Conservation (phyloP, 2,888 invertebrate species). For the Melanostoma scalare region DNA sequence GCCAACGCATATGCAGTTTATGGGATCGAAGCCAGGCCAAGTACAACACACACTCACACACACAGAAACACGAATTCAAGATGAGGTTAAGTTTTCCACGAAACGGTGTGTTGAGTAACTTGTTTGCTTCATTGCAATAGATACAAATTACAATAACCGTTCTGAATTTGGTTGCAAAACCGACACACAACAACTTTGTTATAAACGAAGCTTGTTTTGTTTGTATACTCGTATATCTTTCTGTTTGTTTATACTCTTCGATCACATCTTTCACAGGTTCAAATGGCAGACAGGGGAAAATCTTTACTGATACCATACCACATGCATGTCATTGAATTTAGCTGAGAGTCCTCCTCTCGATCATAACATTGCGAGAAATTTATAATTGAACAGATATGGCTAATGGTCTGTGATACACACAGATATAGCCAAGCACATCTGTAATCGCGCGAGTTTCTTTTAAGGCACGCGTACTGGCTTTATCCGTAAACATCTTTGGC, state of each 20-base stretch:
- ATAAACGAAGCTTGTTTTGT: neutral
- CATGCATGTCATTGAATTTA: slow-evolving; percentile 64
- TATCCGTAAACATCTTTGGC: slow-evolving; percentile 38
- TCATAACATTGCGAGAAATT: slow-evolving; percentile 54
- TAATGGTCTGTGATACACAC: slow-evolving; percentile 53
- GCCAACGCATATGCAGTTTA: slow-evolving; percentile 4
- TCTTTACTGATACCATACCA: slow-evolving; percentile 26
- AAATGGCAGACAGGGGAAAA: slow-evolving; percentile 18
- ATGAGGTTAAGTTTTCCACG: slow-evolving; percentile 26
- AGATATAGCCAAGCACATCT: slow-evolving; percentile 24
- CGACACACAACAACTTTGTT: slow-evolving; percentile 24
- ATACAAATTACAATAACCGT: slow-evolving; percentile 71
- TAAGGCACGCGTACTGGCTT: slow-evolving; percentile 58
- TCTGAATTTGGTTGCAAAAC: slow-evolving; percentile 63
- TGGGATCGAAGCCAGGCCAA: slow-evolving; percentile 42
- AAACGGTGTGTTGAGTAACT: slow-evolving; percentile 50
- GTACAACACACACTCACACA: slow-evolving; percentile 19
- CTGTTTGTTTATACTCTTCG: slow-evolving; percentile 54
- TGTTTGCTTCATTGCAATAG: slow-evolving; percentile 55
- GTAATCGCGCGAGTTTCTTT: slow-evolving; percentile 50
- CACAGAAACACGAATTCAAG: slow-evolving; percentile 14
- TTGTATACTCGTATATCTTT: slow-evolving; percentile 9
- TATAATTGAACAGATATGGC: slow-evolving; percentile 71
- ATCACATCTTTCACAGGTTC: slow-evolving; percentile 24
- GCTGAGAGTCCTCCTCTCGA: neutral